Evolutionary conservation across 2,888 invertebrate species (phyloP), one percentile per base, ranked within the genome.

Genomic region (Noctua fimbriata): DNA sequence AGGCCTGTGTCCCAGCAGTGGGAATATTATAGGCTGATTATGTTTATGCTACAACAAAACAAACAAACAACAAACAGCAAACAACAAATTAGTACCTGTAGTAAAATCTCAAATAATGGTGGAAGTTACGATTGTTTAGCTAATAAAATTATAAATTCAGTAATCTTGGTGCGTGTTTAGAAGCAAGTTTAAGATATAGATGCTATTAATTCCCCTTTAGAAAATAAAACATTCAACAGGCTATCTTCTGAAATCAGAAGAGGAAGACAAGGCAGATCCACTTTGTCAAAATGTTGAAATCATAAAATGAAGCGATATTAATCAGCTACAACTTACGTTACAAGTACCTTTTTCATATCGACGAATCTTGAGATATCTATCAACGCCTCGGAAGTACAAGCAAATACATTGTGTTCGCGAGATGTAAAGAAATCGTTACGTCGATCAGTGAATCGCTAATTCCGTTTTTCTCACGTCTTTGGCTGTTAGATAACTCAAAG

Each of bases 391-490:
- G 90, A 90, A 90, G 84, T 83, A 79, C 63, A 63, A 18, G 63
- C 78, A 71, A 69, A 66, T 81, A 88, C 87, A 90, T 90, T 87
- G 88, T 91, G 87, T 84, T 85, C 87, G 76, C 79, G 86, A 89
- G 83, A 70, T 63, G 58, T 36, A 78, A 89, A 88, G 86, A 82
- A 88, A 83, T 85, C 83, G 87, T 93, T 93, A 91, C 91, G 91
- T 92, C 87, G 85, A 89, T 86, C 83, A 88, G 86, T 89, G 87
- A 88, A 89, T 90, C 87, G 87, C 75, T 82, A 79, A 88, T 88
- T 90, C 85, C 79, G 89, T 89, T 91, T 91, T 93, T 94, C 94
- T 92, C 93, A 94, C 92, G 92, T 72, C 71, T 76, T 58, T 24
- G 55, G 87, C 79, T 76, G 87, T 94, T 93, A 91, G 89, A 87